Percentiles rank a stretch among this genome's conserved stretches.
Conservation (phyloP, 2,113 vertebrate genomes). For the Tyrannus savana region DNA sequence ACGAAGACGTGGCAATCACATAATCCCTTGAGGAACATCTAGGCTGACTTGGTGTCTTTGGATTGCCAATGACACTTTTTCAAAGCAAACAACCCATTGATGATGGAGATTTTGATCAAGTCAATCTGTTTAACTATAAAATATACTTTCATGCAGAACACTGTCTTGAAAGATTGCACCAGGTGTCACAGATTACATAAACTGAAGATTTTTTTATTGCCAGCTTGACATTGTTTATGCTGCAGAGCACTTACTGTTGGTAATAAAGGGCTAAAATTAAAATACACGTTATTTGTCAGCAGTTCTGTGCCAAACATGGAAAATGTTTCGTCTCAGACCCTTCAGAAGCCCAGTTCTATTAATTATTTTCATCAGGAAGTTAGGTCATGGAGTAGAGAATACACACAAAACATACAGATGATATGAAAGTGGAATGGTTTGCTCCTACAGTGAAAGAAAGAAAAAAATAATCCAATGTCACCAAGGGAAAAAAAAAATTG, state of each 20-base stretch:
- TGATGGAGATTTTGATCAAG: neutral
- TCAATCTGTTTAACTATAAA: neutral
- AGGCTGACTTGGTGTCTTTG: neutral
- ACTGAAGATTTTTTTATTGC: neutral
- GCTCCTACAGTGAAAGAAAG: neutral
- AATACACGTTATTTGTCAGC: neutral
- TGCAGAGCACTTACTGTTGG: neutral
- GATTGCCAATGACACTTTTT: neutral
- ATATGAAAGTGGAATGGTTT: neutral
- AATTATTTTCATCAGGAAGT: neutral
- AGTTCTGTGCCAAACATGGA: neutral
- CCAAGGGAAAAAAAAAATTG: neutral
- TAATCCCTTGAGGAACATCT: neutral
- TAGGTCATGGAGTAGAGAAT: neutral
- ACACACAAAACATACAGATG: neutral
- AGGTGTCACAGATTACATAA: neutral
- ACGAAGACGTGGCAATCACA: neutral
- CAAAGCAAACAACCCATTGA: neutral
- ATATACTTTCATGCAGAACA: neutral
- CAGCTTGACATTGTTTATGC: neutral
- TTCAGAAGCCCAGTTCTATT: neutral
- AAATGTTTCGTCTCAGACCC: neutral
- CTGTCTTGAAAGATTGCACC: neutral
- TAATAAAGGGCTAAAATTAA: constrained; percentile 1
- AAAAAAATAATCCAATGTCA: neutral